Base-by-base conservation (phyloP, 2,113 vertebrate genomes). In the Archocentrus centrarchus region DNA sequence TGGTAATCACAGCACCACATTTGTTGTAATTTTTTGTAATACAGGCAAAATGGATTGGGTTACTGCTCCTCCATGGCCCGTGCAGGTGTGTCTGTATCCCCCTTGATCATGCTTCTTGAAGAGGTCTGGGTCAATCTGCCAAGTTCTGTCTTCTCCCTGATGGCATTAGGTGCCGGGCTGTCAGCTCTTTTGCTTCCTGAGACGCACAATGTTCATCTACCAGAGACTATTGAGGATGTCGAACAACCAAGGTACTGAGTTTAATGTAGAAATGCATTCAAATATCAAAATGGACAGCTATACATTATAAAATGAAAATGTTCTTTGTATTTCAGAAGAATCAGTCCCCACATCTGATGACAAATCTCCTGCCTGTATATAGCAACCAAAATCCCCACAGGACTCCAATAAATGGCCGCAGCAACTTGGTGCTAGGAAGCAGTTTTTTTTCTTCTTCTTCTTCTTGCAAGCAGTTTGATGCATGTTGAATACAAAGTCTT, bases 191-290 rank as follows among this genome's bases (percentile, higher is more conserved):
- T 86, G 75, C 87, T 92, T n/a, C 84, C 89, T 76, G 94, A 97
- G 95, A 11, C 92, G 20, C 35, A 10, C 11, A 88, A 92, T 15
- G 53, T 89, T 3, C 90, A 84, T n/a, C 88, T 97, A n/a, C 96
- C 95, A 27, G 96, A 97, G 83, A 97, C 96, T 11, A 95, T 97
- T 61, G 94, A 96, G 78, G 96, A 97, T 0, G 91, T 97, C 77
- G 96, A 97, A 70, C 81, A 86, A 63, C 91, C 80, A 20, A 94
- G 95, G 96, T 97, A 80, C 3, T 15, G 32, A 5, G 2, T 11
- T 37, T 22, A 2, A 2, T 30, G 75, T 68, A 41, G 6, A 24
- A 81, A 11, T 47, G 6, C 18, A 17, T 60, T 14, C 1, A 75
- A 82, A 70, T 14, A 47, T 76, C 20, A 1, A 41, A 18, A 58